Evolutionary conservation across 2,888 invertebrate species (phyloP), one percentile per base, ranked within the genome.

Genomic region (Rhagophthalmus giganteus): DNA sequence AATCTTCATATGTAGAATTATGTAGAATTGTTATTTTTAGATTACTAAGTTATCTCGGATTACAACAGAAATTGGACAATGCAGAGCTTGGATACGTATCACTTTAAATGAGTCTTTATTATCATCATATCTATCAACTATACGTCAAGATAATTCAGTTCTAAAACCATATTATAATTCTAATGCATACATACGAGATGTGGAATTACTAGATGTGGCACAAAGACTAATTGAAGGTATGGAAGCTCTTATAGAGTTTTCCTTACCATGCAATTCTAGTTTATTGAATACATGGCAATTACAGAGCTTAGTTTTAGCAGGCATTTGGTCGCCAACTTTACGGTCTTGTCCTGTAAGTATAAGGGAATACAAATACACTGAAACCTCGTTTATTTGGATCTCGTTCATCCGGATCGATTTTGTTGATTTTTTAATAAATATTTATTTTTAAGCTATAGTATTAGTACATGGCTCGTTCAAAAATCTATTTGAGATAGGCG

Each of bases 251-350:
- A 82, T 86, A 54, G 81, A 84, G 40, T 87, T 90, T 64, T 81
- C 86, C 62, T 74, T 92, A 61, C 89, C 91, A 0, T 85, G 82
- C 61, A 93, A 93, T 76, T 89, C 91, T 0, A 92, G 92, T 69
- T 77, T 94, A 13, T 76, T 96, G 0, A 96, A 96, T 74, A 83
- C 84, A 44, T 97, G 96, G 96, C 87, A 89, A 0, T 85, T 86
- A 62, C 85, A 87, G 27, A 88, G 94, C 0, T 75, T 96, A 26
- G 81, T 89, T 68, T 75, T 94, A 63, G 88, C 93, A 8, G 94
- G 94, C 2, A 79, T 92, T 39, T 92, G 91, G 89, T 84, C 87
- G 1, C 88, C 90, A 0, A 86, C 89, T 5, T 79, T 90, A 68
- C 85, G 87, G 69, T 81, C 85, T 2, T 86, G 86, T 60, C 89